A percentile compares a stretch with the other conserved stretches of the same genome.
Conservation (phyloP, 2,888 invertebrate genomes). For the Diarsia mendica region DNA sequence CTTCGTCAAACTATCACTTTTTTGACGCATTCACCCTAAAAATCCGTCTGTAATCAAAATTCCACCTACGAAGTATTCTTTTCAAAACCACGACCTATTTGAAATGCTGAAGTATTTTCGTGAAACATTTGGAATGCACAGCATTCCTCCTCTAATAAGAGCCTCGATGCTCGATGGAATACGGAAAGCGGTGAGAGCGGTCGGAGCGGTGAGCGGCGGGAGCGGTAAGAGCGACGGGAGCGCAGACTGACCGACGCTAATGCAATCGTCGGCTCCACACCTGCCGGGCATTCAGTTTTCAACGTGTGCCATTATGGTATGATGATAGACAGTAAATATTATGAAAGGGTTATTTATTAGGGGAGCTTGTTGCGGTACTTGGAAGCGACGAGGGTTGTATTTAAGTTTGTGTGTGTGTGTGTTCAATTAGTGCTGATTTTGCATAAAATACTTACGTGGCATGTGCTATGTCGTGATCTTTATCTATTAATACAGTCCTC, state of each 20-base stretch:
- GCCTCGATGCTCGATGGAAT: slow-evolving; percentile 31
- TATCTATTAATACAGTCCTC: background rate
- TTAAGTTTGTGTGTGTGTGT: background rate
- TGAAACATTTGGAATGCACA: slow-evolving; percentile 49
- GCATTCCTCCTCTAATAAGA: slow-evolving; percentile 33
- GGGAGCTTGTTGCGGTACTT: background rate
- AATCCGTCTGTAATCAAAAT: background rate
- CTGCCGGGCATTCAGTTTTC: slow-evolving; percentile 38
- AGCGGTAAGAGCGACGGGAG: slow-evolving; percentile 15
- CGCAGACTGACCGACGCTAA: slow-evolving; percentile 53
- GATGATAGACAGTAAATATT: slow-evolving; percentile 15
- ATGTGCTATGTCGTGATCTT: background rate
- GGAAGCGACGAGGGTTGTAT: background rate
- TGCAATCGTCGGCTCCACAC: slow-evolving; percentile 51
- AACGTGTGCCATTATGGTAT: slow-evolving; percentile 1
- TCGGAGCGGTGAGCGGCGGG: slow-evolving; percentile 35
- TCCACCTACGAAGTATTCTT: slow-evolving; percentile 1
- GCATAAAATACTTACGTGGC: background rate
- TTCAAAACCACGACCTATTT: slow-evolving; percentile 24
- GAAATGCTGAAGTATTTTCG: slow-evolving; percentile 18
- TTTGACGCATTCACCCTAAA: background rate
- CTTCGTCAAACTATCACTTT: slow-evolving; percentile 17
- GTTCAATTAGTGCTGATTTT: background rate
- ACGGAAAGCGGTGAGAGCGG: slow-evolving; percentile 38
- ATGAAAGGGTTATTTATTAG: slow-evolving; percentile 1